Evolutionary conservation across 1,140 invertebrate species (phyloP).

Genomic region (Saccostrea glomerata): DNA sequence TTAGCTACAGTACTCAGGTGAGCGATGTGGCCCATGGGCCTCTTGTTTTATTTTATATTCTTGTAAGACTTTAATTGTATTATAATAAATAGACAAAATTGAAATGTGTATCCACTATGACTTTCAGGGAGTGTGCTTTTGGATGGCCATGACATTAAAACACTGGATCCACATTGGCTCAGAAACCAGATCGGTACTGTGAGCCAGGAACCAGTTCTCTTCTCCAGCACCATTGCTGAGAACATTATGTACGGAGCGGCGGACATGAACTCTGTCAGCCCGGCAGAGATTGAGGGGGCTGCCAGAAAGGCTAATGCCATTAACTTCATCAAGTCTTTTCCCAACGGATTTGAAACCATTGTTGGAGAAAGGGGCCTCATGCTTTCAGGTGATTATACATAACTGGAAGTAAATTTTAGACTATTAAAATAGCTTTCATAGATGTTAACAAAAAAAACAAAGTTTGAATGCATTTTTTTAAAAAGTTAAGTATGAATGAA

Average conservation of each 20-base stretch:
- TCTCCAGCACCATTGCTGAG: slow-evolving; percentile 79
- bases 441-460: no score
- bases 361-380: slow-evolving; percentile 80
- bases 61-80: no score
- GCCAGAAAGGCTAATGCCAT: slow-evolving; percentile 79
- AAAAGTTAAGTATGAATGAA: no score
- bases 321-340: slow-evolving; percentile 79
- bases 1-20: no score
- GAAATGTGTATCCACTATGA: background rate
- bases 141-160: slow-evolving; percentile 77
- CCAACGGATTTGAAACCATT: slow-evolving; percentile 79
- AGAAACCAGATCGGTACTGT: slow-evolving; percentile 77
- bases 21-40: no score
- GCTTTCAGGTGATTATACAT: slow-evolving; percentile 74
- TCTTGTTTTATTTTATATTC: no score
- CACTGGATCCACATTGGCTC: slow-evolving; percentile 78
- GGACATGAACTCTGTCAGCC: slow-evolving; percentile 72
- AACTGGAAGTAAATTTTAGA: no score
- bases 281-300: slow-evolving; percentile 74
- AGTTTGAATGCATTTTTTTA: no score
- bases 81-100: no score
- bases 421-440: no score
- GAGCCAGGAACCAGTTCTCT: slow-evolving; percentile 80
- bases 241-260: slow-evolving; percentile 80
- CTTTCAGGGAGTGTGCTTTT: slow-evolving; percentile 69